Conservation (phyloP, 2,888 invertebrate species). For the Apodemia zela region DNA sequence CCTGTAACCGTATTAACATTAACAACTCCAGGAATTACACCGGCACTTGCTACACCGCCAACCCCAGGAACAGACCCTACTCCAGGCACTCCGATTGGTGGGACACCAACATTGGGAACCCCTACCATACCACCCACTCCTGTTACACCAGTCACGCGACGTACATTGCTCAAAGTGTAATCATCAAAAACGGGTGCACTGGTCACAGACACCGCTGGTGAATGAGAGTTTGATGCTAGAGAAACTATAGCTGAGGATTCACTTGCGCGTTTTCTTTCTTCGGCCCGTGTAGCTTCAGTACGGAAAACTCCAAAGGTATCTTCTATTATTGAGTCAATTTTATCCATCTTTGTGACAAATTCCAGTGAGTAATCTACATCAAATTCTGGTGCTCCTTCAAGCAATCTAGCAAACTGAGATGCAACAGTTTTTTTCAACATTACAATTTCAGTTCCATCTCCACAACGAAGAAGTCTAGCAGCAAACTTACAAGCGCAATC, state of each 20-base stretch:
- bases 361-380: slow-evolving; percentile 89
- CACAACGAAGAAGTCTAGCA: slow-evolving; percentile 88
- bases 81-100: slow-evolving; percentile 50
- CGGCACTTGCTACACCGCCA: slow-evolving; percentile 46
- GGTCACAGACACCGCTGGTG: slow-evolving; percentile 77
- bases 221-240: slow-evolving; percentile 63
- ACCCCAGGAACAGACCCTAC: slow-evolving; percentile 53
- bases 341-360: slow-evolving; percentile 89
- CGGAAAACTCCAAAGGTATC: slow-evolving; percentile 87
- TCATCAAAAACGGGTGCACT: slow-evolving; percentile 90
- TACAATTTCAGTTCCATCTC: slow-evolving; percentile 91
- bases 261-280: slow-evolving; percentile 75
- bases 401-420: slow-evolving; percentile 87
- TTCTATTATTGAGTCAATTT: slow-evolving; percentile 87
- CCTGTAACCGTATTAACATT: slow-evolving; percentile 54
- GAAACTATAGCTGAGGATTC: slow-evolving; percentile 69
- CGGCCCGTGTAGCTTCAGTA: slow-evolving; percentile 82
- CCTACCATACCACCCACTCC: slow-evolving; percentile 42
- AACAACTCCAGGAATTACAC: slow-evolving; percentile 56
- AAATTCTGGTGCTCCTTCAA: slow-evolving; percentile 90
- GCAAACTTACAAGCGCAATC: slow-evolving; percentile 94
- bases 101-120: slow-evolving; percentile 39
- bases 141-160: slow-evolving; percentile 56
- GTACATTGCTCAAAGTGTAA: slow-evolving; percentile 75
- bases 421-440: slow-evolving; percentile 89